phyloP scores from a whole-genome alignment of 1,140 invertebrate genomes.

The Microplitis demolitor region DNA sequence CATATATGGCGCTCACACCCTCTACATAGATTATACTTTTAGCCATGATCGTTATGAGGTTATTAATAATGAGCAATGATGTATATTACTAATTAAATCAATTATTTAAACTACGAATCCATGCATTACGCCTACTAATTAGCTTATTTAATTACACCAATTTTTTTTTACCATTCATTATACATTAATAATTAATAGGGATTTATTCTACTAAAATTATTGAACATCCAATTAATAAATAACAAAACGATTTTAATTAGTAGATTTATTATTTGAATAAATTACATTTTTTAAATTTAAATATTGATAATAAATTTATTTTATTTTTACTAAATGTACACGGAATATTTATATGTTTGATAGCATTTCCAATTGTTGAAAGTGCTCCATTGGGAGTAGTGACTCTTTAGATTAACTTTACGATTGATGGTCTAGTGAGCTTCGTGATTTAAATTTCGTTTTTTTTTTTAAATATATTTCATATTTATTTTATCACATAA shows the following conservation, averaged over 20 bases:
- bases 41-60: background rate
- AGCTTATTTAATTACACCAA: background rate
- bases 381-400: slow-evolving; percentile 26
- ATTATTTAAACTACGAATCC: too few relatives aligned
- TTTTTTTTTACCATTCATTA: background rate
- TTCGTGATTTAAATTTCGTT: background rate
- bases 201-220: too few relatives aligned
- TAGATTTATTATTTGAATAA: background rate
- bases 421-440: slow-evolving; percentile 20
- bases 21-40: background rate
- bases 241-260: background rate
- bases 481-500: background rate
- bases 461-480: background rate
- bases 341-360: slow-evolving; percentile 26
- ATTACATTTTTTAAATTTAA: background rate
- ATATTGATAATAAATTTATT: background rate
- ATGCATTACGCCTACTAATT: background rate
- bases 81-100: too few relatives aligned
- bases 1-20: background rate
- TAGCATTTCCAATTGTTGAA: slow-evolving; percentile 29
- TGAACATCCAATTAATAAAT: too few relatives aligned
- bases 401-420: slow-evolving; percentile 27
- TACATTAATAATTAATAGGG: too few relatives aligned
- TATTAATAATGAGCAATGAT: too few relatives aligned
- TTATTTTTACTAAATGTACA: background rate